Conservation (phyloP, 2,113 vertebrate species). For the Spizaetus ornatus region DNA sequence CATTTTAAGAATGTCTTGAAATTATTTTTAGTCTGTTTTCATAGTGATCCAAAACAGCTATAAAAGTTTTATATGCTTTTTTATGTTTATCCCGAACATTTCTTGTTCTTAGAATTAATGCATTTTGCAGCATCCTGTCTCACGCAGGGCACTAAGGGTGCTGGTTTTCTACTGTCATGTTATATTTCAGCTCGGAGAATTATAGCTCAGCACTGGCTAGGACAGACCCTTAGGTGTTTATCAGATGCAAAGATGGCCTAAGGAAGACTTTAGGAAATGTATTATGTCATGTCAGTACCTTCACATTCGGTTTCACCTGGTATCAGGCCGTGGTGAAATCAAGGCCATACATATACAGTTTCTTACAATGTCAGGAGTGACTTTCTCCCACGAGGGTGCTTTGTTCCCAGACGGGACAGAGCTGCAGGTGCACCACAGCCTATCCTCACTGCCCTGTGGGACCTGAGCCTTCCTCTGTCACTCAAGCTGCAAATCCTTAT, state of each 20-base stretch:
- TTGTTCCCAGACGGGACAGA: background rate
- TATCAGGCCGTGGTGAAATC: background rate
- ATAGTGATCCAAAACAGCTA: background rate
- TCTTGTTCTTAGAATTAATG: background rate
- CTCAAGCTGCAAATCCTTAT: background rate
- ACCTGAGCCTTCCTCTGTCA: background rate
- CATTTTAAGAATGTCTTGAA: background rate
- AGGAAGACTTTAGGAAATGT: background rate
- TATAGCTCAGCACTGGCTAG: background rate
- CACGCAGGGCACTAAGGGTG: background rate
- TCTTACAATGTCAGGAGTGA: background rate
- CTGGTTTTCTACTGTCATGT: background rate
- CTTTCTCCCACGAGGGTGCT: rapidly evolving
- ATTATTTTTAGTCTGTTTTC: background rate
- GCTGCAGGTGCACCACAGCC: background rate
- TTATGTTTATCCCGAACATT: background rate
- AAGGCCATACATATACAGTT: background rate
- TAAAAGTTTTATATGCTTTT: background rate
- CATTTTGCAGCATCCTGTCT: background rate
- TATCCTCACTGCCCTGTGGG: background rate
- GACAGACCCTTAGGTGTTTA: background rate
- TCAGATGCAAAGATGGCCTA: background rate
- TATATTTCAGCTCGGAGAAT: background rate
- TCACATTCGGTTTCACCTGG: background rate
- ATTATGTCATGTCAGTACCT: background rate